phyloP scores from a whole-genome alignment of 2,113 vertebrate species.

The Calonectris borealis region DNA sequence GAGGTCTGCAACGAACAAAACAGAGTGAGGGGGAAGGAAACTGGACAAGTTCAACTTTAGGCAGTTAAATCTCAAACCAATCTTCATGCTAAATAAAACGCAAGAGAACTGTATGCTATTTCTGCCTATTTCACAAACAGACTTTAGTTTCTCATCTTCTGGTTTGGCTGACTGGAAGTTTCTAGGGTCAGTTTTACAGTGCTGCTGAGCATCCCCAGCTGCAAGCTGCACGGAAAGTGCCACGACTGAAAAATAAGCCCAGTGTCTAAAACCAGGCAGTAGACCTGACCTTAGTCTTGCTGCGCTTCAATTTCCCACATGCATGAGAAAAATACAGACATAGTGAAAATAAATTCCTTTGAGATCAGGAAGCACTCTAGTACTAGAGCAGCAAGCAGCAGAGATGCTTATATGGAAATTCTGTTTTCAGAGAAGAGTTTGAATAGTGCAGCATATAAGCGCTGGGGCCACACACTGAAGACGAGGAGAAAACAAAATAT shows the following conservation, averaged over 20 bases:
- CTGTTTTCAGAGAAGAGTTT: background rate
- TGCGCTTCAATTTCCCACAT: background rate
- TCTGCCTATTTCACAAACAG: constrained; percentile 6
- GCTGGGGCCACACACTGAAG: background rate
- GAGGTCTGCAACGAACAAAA: background rate
- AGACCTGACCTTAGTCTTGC: background rate
- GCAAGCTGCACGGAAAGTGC: background rate
- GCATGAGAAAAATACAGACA: background rate
- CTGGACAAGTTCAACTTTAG: background rate
- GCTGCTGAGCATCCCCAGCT: background rate
- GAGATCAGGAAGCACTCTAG: background rate
- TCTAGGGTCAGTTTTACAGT: background rate
- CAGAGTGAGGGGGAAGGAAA: background rate
- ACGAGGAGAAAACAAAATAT: constrained; percentile 18
- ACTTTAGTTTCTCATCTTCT: background rate
- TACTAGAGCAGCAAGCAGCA: background rate
- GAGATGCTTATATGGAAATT: background rate
- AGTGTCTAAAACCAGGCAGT: background rate
- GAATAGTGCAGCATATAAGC: background rate
- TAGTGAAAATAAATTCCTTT: background rate
- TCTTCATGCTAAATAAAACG: background rate
- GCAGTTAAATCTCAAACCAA: background rate
- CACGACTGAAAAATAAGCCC: background rate
- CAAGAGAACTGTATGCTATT: background rate
- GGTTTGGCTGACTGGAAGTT: background rate